Conservation (phyloP, 2,888 invertebrate species). For the Tipula unca region DNA sequence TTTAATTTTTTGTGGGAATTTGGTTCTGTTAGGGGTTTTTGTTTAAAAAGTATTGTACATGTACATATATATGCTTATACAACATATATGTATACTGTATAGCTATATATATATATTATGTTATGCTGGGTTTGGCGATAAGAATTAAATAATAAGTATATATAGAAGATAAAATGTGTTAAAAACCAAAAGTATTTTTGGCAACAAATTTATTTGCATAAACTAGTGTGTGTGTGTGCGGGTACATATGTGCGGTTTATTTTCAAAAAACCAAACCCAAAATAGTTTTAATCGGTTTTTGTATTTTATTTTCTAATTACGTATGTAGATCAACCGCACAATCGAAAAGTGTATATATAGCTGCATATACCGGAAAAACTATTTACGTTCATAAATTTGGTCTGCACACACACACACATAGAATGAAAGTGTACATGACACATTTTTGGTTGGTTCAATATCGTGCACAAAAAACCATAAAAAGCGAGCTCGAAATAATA, state of each 20-base stretch:
- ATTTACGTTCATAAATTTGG: not conserved
- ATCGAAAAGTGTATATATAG: not conserved
- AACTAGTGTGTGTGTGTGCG: not conserved
- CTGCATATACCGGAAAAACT: not conserved
- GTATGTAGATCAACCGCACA: not conserved
- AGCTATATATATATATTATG: no score
- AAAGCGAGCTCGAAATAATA: not conserved
- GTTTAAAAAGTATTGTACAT: no score
- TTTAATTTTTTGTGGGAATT: no score
- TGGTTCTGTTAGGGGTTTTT: no score
- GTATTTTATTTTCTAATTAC: not conserved
- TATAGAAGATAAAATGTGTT: not conserved
- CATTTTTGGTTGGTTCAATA: not conserved
- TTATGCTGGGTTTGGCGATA: not conserved
- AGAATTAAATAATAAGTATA: not conserved
- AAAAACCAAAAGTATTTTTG: not conserved
- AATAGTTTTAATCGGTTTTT: not conserved
- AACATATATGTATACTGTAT: no score
- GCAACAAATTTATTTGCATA: not conserved
- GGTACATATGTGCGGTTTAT: not conserved
- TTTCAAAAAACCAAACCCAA: not conserved
- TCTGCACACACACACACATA: not conserved
- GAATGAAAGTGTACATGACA: not conserved
- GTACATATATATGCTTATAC: no score
- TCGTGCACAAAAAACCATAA: not conserved